Conservation (phyloP, 1,140 invertebrate genomes). For the Bathynomus jamesi region DNA sequence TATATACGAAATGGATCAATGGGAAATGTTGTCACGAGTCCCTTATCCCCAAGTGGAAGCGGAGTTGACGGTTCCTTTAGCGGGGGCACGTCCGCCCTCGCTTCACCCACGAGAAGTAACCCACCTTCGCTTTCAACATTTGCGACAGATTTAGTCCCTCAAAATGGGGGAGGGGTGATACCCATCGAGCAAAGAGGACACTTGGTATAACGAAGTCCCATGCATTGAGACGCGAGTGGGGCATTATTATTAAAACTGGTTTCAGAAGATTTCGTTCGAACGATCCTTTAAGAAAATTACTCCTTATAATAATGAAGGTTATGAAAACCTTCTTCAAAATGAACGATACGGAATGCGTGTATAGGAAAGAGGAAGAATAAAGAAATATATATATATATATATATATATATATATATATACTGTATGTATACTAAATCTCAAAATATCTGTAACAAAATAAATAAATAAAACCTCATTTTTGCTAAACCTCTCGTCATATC, state of each 20-base stretch:
- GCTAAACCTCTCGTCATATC: too few relatives aligned
- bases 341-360: too few relatives aligned
- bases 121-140: conserved; percentile 35
- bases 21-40: conserved; percentile 18
- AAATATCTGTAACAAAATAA: too few relatives aligned
- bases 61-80: too few relatives aligned
- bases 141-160: conserved; percentile 19
- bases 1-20: conserved; percentile 36
- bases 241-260: neutral
- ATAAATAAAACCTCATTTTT: too few relatives aligned
- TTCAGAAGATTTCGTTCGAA: neutral
- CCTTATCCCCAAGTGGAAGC: conserved; percentile 8
- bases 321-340: neutral
- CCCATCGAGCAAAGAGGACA: conserved; percentile 34
- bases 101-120: conserved; percentile 14
- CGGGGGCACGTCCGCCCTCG: neutral
- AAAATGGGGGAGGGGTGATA: conserved; percentile 3
- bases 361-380: too few relatives aligned
- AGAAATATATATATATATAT: too few relatives aligned
- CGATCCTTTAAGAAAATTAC: neutral
- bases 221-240: neutral
- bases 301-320: neutral
- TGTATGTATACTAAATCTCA: too few relatives aligned
- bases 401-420: too few relatives aligned
- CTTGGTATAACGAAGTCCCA: conserved; percentile 19